Percentiles rank a stretch among this genome's conserved stretches.
phyloP scores from a whole-genome alignment of 1,140 invertebrate species.

The Oreohelix idahoensis region DNA sequence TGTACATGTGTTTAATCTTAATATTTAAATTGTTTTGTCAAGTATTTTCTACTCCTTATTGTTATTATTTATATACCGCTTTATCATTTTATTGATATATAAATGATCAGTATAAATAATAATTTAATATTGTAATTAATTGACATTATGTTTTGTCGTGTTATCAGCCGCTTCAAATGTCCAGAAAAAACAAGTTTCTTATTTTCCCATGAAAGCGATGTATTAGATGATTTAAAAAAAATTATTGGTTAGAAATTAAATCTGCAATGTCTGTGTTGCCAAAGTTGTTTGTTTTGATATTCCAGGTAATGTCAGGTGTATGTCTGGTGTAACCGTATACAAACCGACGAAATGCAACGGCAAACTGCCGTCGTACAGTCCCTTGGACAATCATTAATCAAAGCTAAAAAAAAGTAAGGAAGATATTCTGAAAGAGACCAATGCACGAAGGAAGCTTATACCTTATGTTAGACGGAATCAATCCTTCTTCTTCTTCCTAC shows the following conservation, averaged over 20 bases:
- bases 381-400: too few relatives aligned
- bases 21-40: not conserved
- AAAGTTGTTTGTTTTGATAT: not conserved
- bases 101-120: conserved; percentile 4
- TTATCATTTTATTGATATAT: not conserved
- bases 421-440: too few relatives aligned
- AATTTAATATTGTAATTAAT: conserved; percentile 1
- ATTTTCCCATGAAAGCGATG: not conserved
- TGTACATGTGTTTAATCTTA: too few relatives aligned
- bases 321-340: too few relatives aligned
- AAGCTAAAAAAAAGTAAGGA: too few relatives aligned
- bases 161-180: not conserved
- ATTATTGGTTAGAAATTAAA: conserved; percentile 7
- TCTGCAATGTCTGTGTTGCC: not conserved
- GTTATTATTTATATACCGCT: not conserved
- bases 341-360: too few relatives aligned
- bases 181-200: not conserved
- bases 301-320: too few relatives aligned
- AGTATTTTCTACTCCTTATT: not conserved
- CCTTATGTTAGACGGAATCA: too few relatives aligned
- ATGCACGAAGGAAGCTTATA: too few relatives aligned
- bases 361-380: too few relatives aligned
- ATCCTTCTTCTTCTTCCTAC: too few relatives aligned
- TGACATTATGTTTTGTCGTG: not conserved
- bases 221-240: not conserved